Base-by-base conservation (phyloP, 1,140 invertebrate species). In the Bombus waltoni region DNA sequence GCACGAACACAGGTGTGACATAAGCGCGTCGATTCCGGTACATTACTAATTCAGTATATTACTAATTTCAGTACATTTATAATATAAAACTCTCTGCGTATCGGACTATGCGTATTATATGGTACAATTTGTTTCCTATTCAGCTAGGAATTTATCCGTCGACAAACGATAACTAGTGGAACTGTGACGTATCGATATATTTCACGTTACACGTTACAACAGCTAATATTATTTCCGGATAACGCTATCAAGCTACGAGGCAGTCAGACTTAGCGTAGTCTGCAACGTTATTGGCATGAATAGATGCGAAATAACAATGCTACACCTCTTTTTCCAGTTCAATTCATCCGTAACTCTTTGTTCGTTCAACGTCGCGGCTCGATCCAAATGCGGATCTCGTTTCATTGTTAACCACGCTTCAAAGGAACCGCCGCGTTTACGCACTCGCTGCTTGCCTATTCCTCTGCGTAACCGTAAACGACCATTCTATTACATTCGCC, bases 311-410 rank as follows among this genome's bases (percentile, higher is more conserved):
- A 72, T 53, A 76, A 83, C 81, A 86, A 86, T 86, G 81, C 72
- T 32, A 47, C 65, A 47, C 65, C 47, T 82, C 72, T 81, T 85
- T 84, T 80, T 85, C 77, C 68, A 73, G 32, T 85, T 80, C 66
- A n/a, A 85, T 85, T 80, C 83, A 80, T 85, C 76, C 15, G 83
- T 32, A 47, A 10, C 76, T 72, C 83, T 72, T 85, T 85, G 83
- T 85, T 80, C 83, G 65, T 72, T 47, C 28, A 35, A 53, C 57
- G 76, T 71, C 53, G 68, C 77, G 42, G 22, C 72, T 66, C 77
- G 57, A 85, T 85, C 76, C 77, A 80, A 80, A 78, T 72, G 77
- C 77, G 78, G 80, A 28, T 85, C 77, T 57, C 76, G 83, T 73
- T 85, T 62, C 57, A 85, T 85, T 85, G 83, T 85, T 85, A 80